Evolutionary conservation across 2,113 vertebrate genomes (phyloP), one percentile per base, ranked within the genome.

Genomic region (Coptodon bakossiorum): DNA sequence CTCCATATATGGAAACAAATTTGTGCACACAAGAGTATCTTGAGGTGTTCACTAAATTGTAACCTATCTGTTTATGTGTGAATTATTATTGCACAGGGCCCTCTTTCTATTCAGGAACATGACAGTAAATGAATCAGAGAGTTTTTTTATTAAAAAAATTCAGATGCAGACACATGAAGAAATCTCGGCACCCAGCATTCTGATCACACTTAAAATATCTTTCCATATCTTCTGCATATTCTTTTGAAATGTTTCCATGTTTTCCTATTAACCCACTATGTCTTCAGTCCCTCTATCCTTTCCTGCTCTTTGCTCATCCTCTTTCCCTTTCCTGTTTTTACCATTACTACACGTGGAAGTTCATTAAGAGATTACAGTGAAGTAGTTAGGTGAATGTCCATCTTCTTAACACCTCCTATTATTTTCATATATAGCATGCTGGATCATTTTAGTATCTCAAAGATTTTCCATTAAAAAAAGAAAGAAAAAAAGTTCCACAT

Each of bases 301-400:
- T 73, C 19, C 31, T 10, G 17, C 54, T 54, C 87, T 84, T 63
- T 82, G 22, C 27, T 57, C 57, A 40, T 89, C 85, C 52, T 85
- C 43, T 84, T 84, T 81, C 83, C 34, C 17, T 63, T 54, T 61
- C 80, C 66, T 80, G 81, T 90, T 91, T 90, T 78, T 48, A 34
- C 68, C 61, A 86, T 93, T 92, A 91, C 61, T 89, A 82, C 88
- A 84, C n/a, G n/a, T 83, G 87, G 54, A 93, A 84, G 93, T 95
- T 92, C 83, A 92, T 95, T 93, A 96, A 89, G 89, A 88, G 94
- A 92, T 95, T 95, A 96, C 79, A 85, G 80, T 93, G 88, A 95
- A 86, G 89, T 87, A 13, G 45, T 90, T 90, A 91, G 82, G 14
- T 4, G 6, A 92, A 94, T n/a, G 13, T 90, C 86, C 81, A 34